Evolutionary conservation across 2,797 vertebrate species (phyloP).

Genomic region (Microcaecilia unicolor): DNA sequence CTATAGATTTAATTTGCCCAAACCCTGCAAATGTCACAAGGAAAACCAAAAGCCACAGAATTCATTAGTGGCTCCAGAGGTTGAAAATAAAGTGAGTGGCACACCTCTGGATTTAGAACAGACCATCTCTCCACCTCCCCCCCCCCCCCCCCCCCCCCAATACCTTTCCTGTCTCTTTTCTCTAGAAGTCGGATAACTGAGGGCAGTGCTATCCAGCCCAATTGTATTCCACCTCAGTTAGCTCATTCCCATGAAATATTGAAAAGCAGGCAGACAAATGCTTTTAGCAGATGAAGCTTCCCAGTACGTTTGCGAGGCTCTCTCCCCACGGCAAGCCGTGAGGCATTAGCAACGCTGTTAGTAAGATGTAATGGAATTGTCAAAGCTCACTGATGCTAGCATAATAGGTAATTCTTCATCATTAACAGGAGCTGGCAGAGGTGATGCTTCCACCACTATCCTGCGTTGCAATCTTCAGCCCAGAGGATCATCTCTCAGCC

Average conservation of each 20-base stretch:
- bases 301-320: not conserved
- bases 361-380: constrained; percentile 39
- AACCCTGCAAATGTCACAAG: no score
- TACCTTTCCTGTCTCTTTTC: no score
- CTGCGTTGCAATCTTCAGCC: not conserved
- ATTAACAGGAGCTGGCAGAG: constrained; percentile 27
- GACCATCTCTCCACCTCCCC: no score
- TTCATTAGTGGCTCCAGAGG: no score
- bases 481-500: not conserved
- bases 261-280: not conserved
- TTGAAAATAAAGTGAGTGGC: no score
- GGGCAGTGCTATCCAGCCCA: no score
- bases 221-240: not conserved
- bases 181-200: no score
- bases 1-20: no score
- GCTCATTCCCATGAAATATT: not conserved
- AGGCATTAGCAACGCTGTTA: constrained; percentile 33
- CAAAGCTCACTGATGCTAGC: constrained; percentile 8
- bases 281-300: not conserved
- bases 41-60: not conserved
- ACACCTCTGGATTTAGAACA: no score
- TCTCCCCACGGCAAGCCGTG: constrained; percentile 18
- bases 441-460: constrained; percentile 8
- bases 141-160: no score
- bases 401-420: constrained; percentile 37